Conservation (phyloP, 2,113 vertebrate genomes). For the Chrysemys picta region DNA sequence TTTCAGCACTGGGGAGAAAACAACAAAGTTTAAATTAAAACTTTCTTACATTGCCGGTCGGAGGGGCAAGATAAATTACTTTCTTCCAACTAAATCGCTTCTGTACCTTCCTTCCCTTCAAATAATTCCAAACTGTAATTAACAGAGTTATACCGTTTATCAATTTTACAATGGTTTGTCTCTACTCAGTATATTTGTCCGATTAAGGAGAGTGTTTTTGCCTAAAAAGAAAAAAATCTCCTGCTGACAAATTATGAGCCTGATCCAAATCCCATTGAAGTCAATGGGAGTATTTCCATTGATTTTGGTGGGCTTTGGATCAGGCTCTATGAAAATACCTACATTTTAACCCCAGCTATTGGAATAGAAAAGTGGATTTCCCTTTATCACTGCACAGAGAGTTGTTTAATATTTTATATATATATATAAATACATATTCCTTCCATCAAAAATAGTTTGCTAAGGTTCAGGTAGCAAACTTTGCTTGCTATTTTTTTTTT, state of each 20-base stretch:
- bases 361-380: not conserved
- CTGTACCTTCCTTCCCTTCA: not conserved
- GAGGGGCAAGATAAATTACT: not conserved
- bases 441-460: not conserved
- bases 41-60: not conserved
- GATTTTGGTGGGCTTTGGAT: not conserved
- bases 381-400: not conserved
- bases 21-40: not conserved
- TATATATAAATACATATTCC: not conserved
- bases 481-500: not conserved
- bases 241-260: not conserved
- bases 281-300: not conserved
- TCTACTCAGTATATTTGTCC: not conserved
- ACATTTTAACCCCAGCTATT: not conserved
- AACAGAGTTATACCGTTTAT: not conserved
- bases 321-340: not conserved
- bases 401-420: not conserved
- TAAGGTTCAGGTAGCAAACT: not conserved
- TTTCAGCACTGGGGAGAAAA: not conserved
- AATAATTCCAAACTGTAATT: not conserved
- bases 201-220: not conserved
- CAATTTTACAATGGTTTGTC: not conserved
- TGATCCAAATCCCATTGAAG: not conserved
- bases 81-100: not conserved
- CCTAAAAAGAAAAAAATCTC: not conserved